Evolutionary conservation across 2,113 vertebrate genomes (phyloP), one percentile per base, ranked within the genome.

Genomic region (Baryphthengus martii): DNA sequence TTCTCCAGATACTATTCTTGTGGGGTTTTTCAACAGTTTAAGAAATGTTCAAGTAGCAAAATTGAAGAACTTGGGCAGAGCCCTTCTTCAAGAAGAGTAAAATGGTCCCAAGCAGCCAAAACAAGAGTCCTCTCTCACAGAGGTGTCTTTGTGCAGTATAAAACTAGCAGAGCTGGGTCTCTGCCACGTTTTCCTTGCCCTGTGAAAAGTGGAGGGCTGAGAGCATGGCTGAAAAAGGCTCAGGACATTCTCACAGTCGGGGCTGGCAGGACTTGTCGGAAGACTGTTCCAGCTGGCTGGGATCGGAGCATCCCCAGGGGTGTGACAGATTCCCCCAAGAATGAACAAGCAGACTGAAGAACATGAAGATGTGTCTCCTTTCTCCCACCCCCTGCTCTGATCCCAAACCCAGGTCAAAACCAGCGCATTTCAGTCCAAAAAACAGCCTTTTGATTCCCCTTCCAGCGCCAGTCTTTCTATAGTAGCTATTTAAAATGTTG

Each of bases 281-380:
- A 94, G 95, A 56, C 47, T 86, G 92, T 95, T 97, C 95, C 95
- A 97, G 95, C 92, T 96, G 95, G 96, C 96, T 8, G 33, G 83
- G 89, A 92, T 94, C 88, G 94, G 92, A 96, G 85, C 90, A 96
- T 96, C 96, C 95, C 95, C 85, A 94, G 86, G 96, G 95, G 79
- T 96, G 95, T 95, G 92, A 96, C 93, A 95, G 95, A 95, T 97
- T 96, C 95, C 95, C 96, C 83, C 79, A 96, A 94, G 96, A 96
- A 94, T 96, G 96, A 96, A 96, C 76, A 93, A 96, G 93, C 93
- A 90, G 92, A 52, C 85, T 92, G 85, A 84, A 90, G 93, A 93
- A 89, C 92, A 96, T 86, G 88, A 96, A 96, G 93, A 97, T 96
- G 93, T 87, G 92, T 93, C 93, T 95, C 72, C 78, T 95, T 94